Base-by-base conservation (phyloP, 2,797 vertebrate genomes). In the Tapirus indicus region DNA sequence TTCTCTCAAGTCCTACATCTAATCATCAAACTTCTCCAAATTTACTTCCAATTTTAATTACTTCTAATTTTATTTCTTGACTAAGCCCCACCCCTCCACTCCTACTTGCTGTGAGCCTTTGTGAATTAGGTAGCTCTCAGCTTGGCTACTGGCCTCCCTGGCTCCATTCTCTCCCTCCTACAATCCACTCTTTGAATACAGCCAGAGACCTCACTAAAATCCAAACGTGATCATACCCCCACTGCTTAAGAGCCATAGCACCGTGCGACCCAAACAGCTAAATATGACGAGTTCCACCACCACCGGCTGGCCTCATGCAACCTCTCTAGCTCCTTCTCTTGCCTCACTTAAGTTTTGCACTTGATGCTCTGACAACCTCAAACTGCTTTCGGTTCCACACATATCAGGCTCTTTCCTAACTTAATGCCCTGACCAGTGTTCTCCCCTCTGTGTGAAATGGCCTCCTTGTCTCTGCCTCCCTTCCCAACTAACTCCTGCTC, bases 241-340 rank as follows among this genome's bases (percentile, higher is more conserved):
- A 23, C 54, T 25, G 18, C n/a, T 38, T 35, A 38, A 66, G 32
- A 64, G 60, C 38, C 44, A 35, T 4, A 6, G 66, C 0, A 47
- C 17, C 20, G 0, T 10, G 27, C 13, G 13, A 23, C 47, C 54
- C 58, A n/a, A 35, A 21, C 29, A 27, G 60, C 14, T 56, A 6
- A 58, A 62, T 3, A 18, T 5, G 35, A 41, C 27, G 5, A 16
- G 62, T 8, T 2, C 32, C 69, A 27, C n/a, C 69, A 14, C 44
- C 66, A 9, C 62, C 1, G 0, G n/a, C n/a, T 23, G 54, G 44
- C 6, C 52, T 32, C 44, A 0, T 1, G 4, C 38, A 13, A 11
- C 35, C 16, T 16, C 14, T 2, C 52, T 35, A 35, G 35, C 32
- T 44, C 21, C 72, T 56, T 23, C 82, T 32, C n/a, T 52, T 0